Percentiles rank a stretch among this genome's conserved stretches.
These are phyloP conservation scores for Bergia puertoricense DNA, from an alignment of 92 coral and sea anemone species.

Conservation along the genomic window DNA sequence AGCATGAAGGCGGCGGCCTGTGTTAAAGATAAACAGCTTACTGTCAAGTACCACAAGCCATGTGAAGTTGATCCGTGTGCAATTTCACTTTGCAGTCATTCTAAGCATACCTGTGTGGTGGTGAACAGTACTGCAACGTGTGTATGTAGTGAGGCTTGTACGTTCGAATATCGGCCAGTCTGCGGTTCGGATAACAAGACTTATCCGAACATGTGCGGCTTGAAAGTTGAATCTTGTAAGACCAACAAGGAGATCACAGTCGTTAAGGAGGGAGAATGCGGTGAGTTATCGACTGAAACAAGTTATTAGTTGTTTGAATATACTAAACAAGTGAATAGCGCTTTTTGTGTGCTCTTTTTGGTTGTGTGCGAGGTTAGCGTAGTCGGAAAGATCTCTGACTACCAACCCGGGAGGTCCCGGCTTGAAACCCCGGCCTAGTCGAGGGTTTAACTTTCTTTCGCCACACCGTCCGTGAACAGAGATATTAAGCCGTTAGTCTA, in stretches of 20 bases:
- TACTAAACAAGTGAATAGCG: no score
- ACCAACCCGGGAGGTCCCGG: no score
- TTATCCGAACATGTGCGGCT: conserved; percentile 62
- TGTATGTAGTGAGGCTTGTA: conserved; percentile 64
- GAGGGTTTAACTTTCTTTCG: no score
- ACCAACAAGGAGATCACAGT: conserved; percentile 57
- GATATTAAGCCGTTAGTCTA: no score
- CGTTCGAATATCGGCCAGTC: conserved; percentile 58
- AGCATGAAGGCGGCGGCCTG: conserved; percentile 24
- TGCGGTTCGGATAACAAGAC: conserved; percentile 82
- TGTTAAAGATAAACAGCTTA: conserved; percentile 2
- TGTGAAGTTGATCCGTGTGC: conserved; percentile 63
- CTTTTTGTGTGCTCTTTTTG: no score
- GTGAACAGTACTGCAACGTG: conserved; percentile 80
- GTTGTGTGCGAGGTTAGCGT: no score
- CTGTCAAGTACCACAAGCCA: conserved; percentile 2
- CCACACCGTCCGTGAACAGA: no score
- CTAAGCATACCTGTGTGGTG: conserved; percentile 59
- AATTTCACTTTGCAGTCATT: conserved; percentile 62
- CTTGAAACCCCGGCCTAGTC: no score
- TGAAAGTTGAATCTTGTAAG: conserved; percentile 75
- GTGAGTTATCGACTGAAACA: conserved; percentile 46
- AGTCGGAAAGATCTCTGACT: no score
- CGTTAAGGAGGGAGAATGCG: conserved; percentile 61
- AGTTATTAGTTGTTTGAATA: no score